Conservation (phyloP, 2,888 invertebrate genomes). For the Lepas anatifera region DNA sequence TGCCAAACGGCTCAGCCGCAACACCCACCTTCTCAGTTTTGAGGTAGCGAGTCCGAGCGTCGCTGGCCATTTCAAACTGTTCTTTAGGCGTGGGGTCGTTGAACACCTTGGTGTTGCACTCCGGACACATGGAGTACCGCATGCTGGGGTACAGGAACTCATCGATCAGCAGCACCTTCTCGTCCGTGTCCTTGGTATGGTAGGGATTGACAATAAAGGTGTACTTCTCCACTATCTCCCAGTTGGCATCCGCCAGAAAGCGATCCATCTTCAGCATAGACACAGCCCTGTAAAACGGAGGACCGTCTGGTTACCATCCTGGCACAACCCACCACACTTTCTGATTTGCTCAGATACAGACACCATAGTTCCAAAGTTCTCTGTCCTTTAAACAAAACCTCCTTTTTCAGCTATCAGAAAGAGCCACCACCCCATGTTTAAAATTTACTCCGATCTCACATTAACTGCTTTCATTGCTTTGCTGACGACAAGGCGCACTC, state of each 20-base stretch:
- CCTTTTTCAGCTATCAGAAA: too few species aligned
- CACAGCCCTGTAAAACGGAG: slow-evolving; percentile 41
- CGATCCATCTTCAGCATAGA: slow-evolving; percentile 49
- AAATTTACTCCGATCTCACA: too few species aligned
- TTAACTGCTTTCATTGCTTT: too few species aligned
- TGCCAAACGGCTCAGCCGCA: too few species aligned
- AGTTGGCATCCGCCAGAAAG: slow-evolving; percentile 50
- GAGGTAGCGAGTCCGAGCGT: slow-evolving; percentile 46
- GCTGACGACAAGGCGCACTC: too few species aligned
- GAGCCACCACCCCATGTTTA: too few species aligned
- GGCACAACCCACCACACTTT: too few species aligned
- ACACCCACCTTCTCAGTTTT: slow-evolving; percentile 45
- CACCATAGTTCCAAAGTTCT: too few species aligned
- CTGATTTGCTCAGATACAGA: too few species aligned
- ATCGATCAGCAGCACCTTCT: slow-evolving; percentile 27
- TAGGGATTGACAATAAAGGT: slow-evolving; percentile 48
- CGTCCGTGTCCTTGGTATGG: slow-evolving; percentile 30
- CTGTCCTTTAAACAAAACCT: too few species aligned
- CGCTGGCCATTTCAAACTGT: slow-evolving; percentile 44
- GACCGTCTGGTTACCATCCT: too few species aligned
- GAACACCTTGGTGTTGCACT: slow-evolving; percentile 44
- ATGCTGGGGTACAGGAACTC: slow-evolving; percentile 42
- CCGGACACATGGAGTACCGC: slow-evolving; percentile 43
- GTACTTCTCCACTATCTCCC: slow-evolving; percentile 44
- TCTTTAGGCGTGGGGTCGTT: slow-evolving; percentile 46